These are phyloP conservation scores for Limonius californicus DNA, from an alignment of 1,140 invertebrate species.

Conservation along the genomic window DNA sequence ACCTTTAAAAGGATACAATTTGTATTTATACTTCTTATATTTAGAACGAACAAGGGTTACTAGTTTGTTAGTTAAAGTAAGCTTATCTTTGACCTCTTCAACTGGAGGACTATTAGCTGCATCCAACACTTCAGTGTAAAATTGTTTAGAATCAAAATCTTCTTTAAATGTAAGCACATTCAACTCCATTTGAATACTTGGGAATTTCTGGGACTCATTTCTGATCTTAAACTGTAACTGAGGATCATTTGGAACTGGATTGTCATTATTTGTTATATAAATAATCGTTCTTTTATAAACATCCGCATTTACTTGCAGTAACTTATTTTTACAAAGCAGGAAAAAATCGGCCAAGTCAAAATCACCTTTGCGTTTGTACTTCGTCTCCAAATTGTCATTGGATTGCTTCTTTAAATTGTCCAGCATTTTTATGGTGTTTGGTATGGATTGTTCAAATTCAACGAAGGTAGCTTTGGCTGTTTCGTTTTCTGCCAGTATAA, in stretches of 20 bases:
- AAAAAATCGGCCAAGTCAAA: constrained; percentile 35
- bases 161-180: constrained; percentile 29
- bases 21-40: constrained; percentile 20
- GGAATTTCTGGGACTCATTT: constrained; percentile 36
- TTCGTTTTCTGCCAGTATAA: constrained; percentile 21
- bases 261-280: constrained; percentile 35
- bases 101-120: constrained; percentile 11
- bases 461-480: constrained; percentile 15
- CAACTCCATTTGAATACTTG: constrained; percentile 30
- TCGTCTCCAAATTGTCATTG: constrained; percentile 24
- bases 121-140: constrained; percentile 36
- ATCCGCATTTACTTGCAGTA: constrained; percentile 28
- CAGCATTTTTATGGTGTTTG: constrained; percentile 30
- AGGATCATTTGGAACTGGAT: constrained; percentile 27
- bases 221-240: constrained; percentile 31
- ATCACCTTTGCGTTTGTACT: constrained; percentile 26
- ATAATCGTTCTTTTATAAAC: constrained; percentile 33
- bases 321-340: constrained; percentile 32
- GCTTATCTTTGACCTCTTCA: constrained; percentile 30
- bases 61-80: constrained; percentile 30
- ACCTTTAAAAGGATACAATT: constrained; percentile 34
- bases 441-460: constrained; percentile 28
- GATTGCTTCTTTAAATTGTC: constrained; percentile 20
- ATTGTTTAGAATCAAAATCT: constrained; percentile 30
- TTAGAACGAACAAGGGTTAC: constrained; percentile 20